Percentiles rank a stretch among this genome's conserved stretches.
These are phyloP conservation scores for Pteropus rufus DNA, from an alignment of 2,797 vertebrate genomes.

Conservation along the genomic window DNA sequence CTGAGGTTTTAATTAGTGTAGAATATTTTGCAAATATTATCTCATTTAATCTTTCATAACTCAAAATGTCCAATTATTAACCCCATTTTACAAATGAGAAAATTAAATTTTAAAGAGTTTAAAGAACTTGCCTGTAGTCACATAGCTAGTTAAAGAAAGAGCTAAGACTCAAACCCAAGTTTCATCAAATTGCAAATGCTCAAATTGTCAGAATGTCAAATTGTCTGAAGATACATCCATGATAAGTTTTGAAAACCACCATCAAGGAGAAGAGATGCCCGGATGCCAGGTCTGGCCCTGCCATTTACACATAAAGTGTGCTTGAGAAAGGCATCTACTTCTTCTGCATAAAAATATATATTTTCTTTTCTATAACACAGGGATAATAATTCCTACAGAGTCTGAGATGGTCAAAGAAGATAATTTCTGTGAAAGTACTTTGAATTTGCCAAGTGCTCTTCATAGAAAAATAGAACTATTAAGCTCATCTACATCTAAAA, in stretches of 20 bases:
- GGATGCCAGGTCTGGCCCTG: not conserved
- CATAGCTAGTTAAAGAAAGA: not conserved
- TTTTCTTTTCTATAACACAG: not conserved
- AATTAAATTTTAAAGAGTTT: not conserved
- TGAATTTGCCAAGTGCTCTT: slow-evolving; percentile 31
- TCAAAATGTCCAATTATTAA: not conserved
- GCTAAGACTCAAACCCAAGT: not conserved
- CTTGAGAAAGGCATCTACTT: not conserved
- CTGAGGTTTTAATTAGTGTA: slow-evolving; percentile 19
- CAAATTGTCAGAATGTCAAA: not conserved
- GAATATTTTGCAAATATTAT: slow-evolving; percentile 28
- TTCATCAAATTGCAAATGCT: not conserved
- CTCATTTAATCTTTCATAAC: slow-evolving; percentile 39
- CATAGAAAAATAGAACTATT: slow-evolving; percentile 4
- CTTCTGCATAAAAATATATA: not conserved
- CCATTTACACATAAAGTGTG: not conserved
- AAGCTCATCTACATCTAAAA: slow-evolving; percentile 44
- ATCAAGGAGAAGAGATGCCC: slow-evolving; percentile 10
- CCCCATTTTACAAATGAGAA: not conserved
- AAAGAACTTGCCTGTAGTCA: not conserved
- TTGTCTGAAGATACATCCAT: not conserved
- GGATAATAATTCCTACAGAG: not conserved
- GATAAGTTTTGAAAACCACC: not conserved
- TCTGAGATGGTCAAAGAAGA: not conserved
- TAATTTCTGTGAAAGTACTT: slow-evolving; percentile 11